These are phyloP conservation scores for Helostoma temminkii DNA, from an alignment of 2,797 vertebrate species.

Conservation along the genomic window DNA sequence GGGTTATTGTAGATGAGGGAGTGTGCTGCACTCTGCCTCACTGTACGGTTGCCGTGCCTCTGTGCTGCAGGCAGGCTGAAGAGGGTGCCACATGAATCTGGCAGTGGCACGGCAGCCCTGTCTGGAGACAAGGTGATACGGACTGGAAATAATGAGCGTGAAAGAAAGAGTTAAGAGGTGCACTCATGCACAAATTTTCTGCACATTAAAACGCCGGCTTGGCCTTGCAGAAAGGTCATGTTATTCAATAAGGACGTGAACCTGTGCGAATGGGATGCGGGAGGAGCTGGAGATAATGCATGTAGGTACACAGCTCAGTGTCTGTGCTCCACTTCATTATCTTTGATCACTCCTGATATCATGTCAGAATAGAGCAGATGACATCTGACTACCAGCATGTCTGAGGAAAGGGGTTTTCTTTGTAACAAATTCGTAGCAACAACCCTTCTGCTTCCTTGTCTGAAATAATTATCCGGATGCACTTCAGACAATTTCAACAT, in stretches of 20 bases:
- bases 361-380: slow-evolving; percentile 73
- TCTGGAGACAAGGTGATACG: slow-evolving; percentile 83
- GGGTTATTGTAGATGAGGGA: slow-evolving; percentile 44
- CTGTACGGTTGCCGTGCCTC: slow-evolving; percentile 38
- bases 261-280: slow-evolving; percentile 68
- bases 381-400: slow-evolving; percentile 78
- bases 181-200: slow-evolving; percentile 83
- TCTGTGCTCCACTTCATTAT: slow-evolving; percentile 77
- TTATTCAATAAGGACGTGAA: slow-evolving; percentile 83
- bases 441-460: slow-evolving; percentile 69
- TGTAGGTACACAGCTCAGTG: slow-evolving; percentile 74
- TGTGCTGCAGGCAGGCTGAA: slow-evolving; percentile 56
- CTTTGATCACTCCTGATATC: slow-evolving; percentile 76
- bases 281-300: slow-evolving; percentile 65
- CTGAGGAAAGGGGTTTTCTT: slow-evolving; percentile 63
- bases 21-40: slow-evolving; percentile 25
- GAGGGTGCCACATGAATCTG: slow-evolving; percentile 67
- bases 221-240: slow-evolving; percentile 84
- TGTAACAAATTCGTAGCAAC: slow-evolving; percentile 61
- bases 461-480: slow-evolving; percentile 73
- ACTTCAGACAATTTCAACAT: slow-evolving; percentile 63
- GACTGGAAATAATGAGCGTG: slow-evolving; percentile 84
- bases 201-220: slow-evolving; percentile 78
- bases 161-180: slow-evolving; percentile 82
- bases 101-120: slow-evolving; percentile 66